Evolutionary conservation across 1,140 invertebrate genomes (phyloP), one percentile per base, ranked within the genome.

Genomic region (Nymphalis io): DNA sequence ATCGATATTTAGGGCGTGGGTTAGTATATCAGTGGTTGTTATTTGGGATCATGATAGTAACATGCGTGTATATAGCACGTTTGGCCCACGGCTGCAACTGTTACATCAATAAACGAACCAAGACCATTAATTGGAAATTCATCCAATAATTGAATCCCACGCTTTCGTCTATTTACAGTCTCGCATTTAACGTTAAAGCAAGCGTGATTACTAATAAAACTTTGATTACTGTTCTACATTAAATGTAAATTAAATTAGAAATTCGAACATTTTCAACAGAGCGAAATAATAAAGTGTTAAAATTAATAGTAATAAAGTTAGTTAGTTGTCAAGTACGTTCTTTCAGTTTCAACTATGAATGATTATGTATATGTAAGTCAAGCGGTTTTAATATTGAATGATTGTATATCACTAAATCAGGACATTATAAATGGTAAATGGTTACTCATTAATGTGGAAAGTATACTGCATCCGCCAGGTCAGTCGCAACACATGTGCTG

Each of bases 391-490:
- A 4, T 33, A 33, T 8, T 33, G 3, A 33, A 33, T 33, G 10
- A 33, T 33, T 33, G 27, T 33, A 33, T 33, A 53, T 53, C 15
- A 21, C 20, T 18, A 67, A 84, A 80, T 83, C 76, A 70, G 78
- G 76, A 63, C 79, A 76, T 61, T 65, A 66, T 70, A 74, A 80
- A 77, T 78, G 81, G 86, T 81, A 88, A 84, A 77, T 82, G 77
- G 65, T 58, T 60, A 70, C 82, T 84, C 82, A 79, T 83, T 87
- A 86, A 74, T 77, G 81, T 75, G 77, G 85, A 88, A 89, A 90
- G 88, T 90, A 89, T 85, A 84, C 80, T 81, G 79, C 79, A 88
- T 89, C 83, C 88, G 87, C 81, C 78, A 87, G 81, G 82, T 78
- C 27, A 33, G 27, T 33, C 78, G 69, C 72, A 71, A 73, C 79